Evolutionary conservation across 2,888 invertebrate genomes (phyloP).

Genomic region (Metopia argyrocephala): DNA sequence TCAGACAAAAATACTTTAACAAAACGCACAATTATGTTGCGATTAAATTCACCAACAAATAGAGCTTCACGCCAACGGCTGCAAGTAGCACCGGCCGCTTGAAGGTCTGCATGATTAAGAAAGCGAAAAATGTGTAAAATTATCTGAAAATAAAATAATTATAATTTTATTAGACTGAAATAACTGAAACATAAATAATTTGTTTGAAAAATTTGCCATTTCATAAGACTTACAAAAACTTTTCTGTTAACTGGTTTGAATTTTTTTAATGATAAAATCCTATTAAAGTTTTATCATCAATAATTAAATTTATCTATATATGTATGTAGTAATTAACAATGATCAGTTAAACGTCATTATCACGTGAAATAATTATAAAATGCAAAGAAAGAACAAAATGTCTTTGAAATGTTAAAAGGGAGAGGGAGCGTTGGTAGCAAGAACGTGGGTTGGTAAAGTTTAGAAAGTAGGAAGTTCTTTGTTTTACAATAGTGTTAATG

Average conservation of each 20-base stretch:
- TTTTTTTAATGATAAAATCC: not conserved
- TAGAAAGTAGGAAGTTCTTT: constrained; percentile 17
- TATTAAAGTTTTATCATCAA: not conserved
- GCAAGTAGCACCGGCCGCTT: constrained; percentile 83
- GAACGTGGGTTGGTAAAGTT: not conserved
- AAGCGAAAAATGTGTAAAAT: constrained; percentile 83
- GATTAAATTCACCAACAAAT: constrained; percentile 80
- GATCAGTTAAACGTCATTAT: constrained; percentile 56
- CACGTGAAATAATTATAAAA: constrained; percentile 63
- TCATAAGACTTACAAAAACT: not conserved
- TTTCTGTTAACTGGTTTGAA: not conserved
- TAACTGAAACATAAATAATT: too few species aligned
- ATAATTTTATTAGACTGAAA: too few species aligned
- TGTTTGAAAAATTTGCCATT: too few species aligned
- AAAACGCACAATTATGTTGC: constrained; percentile 72
- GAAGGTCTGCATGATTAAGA: constrained; percentile 83
- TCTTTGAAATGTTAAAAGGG: not conserved
- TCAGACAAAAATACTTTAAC: constrained; percentile 74
- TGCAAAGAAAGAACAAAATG: not conserved
- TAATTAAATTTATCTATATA: not conserved
- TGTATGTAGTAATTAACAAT: too few species aligned
- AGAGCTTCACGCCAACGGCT: constrained; percentile 84
- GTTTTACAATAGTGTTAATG: not conserved
- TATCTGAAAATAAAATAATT: too few species aligned
- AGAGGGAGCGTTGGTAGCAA: not conserved